Evolutionary conservation across 2,888 invertebrate species (phyloP).

Genomic region (Athalia rosae): DNA sequence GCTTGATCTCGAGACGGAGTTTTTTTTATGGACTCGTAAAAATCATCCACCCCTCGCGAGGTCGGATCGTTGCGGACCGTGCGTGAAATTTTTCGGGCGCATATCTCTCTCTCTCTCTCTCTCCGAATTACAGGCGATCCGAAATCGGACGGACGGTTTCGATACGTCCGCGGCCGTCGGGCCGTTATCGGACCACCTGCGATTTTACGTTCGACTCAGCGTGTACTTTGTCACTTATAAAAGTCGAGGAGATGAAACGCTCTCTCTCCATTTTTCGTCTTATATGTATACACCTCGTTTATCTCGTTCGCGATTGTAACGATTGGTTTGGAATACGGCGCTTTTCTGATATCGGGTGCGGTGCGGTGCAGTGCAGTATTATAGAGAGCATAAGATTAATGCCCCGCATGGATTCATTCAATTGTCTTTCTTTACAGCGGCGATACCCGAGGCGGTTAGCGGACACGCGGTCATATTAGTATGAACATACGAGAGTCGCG

Average conservation of each 20-base stretch:
- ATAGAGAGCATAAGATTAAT: too few relatives aligned
- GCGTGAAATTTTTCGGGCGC: conserved; percentile 20
- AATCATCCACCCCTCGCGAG: conserved; percentile 3
- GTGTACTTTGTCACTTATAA: background rate
- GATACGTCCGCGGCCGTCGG: background rate
- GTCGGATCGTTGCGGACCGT: conserved; percentile 10
- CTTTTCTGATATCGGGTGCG: background rate
- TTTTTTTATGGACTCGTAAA: conserved; percentile 40
- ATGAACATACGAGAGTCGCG: conserved; percentile 39
- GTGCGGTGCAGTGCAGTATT: conserved; percentile 1
- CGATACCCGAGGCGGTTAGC: conserved; percentile 2
- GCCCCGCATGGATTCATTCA: background rate
- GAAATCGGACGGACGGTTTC: conserved; percentile 18
- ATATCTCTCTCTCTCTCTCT: too few relatives aligned
- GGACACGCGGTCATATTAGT: conserved; percentile 41
- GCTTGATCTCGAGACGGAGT: conserved; percentile 25
- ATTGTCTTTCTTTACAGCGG: conserved; percentile 13
- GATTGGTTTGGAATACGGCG: too few relatives aligned
- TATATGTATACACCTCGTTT: too few relatives aligned
- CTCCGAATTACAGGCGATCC: conserved; percentile 31
- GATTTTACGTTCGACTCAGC: background rate
- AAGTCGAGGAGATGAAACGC: background rate
- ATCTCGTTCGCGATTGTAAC: too few relatives aligned
- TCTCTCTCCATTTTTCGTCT: too few relatives aligned
- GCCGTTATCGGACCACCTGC: conserved; percentile 30